phyloP scores from a whole-genome alignment of 1,140 invertebrate species.

The Microvelia longipes region DNA sequence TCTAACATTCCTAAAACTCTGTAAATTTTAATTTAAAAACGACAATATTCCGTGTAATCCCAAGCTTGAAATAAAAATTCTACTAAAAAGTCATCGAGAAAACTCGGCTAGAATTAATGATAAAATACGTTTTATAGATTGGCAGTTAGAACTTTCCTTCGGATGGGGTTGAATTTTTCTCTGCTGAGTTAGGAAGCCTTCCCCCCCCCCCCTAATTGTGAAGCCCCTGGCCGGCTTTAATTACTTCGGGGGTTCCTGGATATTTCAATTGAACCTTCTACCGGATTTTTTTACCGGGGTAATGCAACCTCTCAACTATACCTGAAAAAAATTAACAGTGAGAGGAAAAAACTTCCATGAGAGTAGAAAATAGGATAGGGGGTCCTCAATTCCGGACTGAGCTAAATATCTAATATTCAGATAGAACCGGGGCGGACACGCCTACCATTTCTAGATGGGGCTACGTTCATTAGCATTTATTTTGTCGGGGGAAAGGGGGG shows the following conservation, averaged over 20 bases:
- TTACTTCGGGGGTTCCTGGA: not conserved
- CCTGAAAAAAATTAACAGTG: not conserved
- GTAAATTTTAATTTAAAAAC: too few relatives aligned
- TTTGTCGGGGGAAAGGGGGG: not conserved
- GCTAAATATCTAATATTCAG: slow-evolving; percentile 5
- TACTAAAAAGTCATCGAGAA: too few relatives aligned
- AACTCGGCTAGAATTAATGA: too few relatives aligned
- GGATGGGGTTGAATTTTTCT: too few relatives aligned
- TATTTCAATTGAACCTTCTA: slow-evolving; percentile 1
- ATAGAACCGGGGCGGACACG: not conserved
- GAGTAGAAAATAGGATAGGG: not conserved
- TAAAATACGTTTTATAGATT: too few relatives aligned
- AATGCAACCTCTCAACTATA: not conserved
- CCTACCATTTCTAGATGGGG: not conserved
- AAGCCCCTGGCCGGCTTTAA: not conserved
- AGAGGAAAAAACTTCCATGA: not conserved
- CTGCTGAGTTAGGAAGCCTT: too few relatives aligned
- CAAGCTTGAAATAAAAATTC: too few relatives aligned
- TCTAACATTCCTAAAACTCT: too few relatives aligned
- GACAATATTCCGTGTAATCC: too few relatives aligned
- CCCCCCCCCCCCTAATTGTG: not conserved
- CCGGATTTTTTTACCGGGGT: not conserved
- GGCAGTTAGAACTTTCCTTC: too few relatives aligned
- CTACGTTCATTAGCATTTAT: slow-evolving; percentile 5
- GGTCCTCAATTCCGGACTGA: not conserved